Conservation (phyloP, 2,888 invertebrate genomes). For the Junonia oenone region DNA sequence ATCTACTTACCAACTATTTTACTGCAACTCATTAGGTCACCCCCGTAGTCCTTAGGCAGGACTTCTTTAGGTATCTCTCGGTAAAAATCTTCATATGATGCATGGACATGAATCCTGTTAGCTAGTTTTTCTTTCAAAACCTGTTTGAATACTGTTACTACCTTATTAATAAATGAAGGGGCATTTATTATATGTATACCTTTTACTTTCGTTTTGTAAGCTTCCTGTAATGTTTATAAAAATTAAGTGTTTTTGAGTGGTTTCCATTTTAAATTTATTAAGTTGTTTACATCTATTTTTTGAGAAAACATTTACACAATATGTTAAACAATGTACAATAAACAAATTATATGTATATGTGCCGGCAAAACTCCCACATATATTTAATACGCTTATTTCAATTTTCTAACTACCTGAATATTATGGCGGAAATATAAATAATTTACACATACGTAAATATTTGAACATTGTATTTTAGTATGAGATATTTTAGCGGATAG, state of each 20-base stretch:
- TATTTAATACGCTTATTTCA: too few relatives aligned
- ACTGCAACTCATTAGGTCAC: slow-evolving; percentile 26
- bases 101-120: slow-evolving; percentile 34
- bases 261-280: not conserved
- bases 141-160: slow-evolving; percentile 51
- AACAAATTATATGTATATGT: too few relatives aligned
- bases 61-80: slow-evolving; percentile 37
- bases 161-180: slow-evolving; percentile 51
- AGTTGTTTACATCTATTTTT: not conserved
- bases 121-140: slow-evolving; percentile 41
- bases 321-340: too few relatives aligned
- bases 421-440: too few relatives aligned
- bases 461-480: too few relatives aligned
- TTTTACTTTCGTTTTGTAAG: slow-evolving; percentile 51
- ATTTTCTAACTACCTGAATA: too few relatives aligned
- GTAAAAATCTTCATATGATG: slow-evolving; percentile 32
- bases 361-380: too few relatives aligned
- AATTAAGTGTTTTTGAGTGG: too few relatives aligned
- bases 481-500: too few relatives aligned
- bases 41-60: slow-evolving; percentile 47
- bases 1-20: slow-evolving; percentile 10
- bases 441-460: too few relatives aligned
- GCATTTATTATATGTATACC: slow-evolving; percentile 55
- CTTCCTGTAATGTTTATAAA: slow-evolving; percentile 43
- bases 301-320: too few relatives aligned